Percentiles rank a stretch among this genome's conserved stretches.
phyloP scores from a whole-genome alignment of 1,140 invertebrate species.

The Cotesia typhae region DNA sequence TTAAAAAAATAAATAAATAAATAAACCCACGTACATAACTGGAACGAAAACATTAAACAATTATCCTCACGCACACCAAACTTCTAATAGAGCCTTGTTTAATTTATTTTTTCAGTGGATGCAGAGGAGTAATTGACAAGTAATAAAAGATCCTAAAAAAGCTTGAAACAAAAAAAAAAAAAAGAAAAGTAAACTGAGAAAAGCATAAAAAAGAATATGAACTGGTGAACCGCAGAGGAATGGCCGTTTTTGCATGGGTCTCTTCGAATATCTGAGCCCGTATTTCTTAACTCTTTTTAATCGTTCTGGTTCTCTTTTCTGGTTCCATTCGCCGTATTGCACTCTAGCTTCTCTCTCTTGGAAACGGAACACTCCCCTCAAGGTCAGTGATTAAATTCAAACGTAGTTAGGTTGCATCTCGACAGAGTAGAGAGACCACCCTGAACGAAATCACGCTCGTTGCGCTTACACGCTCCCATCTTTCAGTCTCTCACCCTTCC shows the following conservation, averaged over 20 bases:
- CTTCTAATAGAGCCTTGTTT: slow-evolving; percentile 4
- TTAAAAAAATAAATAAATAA: neutral
- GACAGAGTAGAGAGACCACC: slow-evolving; percentile 36
- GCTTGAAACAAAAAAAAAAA: neutral
- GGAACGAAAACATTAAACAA: no score
- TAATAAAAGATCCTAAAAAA: slow-evolving; percentile 22
- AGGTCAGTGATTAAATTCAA: slow-evolving; percentile 41
- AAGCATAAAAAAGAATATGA: slow-evolving; percentile 9
- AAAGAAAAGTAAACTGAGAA: slow-evolving; percentile 4
- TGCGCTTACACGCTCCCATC: slow-evolving; percentile 15
- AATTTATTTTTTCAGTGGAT: slow-evolving; percentile 9
- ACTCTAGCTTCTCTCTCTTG: slow-evolving; percentile 9
- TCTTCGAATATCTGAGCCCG: neutral
- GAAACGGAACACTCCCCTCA: slow-evolving; percentile 27
- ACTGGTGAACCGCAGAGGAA: slow-evolving; percentile 19
- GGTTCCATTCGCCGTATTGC: no score
- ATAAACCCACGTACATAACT: neutral
- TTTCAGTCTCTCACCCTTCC: slow-evolving; percentile 17
- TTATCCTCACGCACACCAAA: neutral
- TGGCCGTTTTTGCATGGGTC: slow-evolving; percentile 24
- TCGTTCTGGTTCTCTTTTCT: no score
- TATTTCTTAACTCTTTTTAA: neutral
- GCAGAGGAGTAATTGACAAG: slow-evolving; percentile 16
- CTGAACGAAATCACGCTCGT: slow-evolving; percentile 36
- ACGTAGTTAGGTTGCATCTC: slow-evolving; percentile 38